These are phyloP conservation scores for Ataeniobius toweri DNA, from an alignment of 2,797 vertebrate species.

Conservation along the genomic window DNA sequence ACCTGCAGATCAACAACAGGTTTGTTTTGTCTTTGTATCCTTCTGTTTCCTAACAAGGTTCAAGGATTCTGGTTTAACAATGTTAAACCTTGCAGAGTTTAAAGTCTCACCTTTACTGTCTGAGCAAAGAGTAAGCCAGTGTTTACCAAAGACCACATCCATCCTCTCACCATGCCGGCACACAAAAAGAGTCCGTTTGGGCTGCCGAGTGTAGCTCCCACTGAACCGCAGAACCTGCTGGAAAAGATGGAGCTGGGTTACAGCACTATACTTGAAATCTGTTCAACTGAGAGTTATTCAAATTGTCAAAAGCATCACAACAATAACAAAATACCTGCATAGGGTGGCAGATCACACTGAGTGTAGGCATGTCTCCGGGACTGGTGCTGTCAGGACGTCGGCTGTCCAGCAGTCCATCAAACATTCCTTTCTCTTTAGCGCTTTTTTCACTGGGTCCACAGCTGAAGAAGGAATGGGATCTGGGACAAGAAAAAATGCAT, in stretches of 20 bases:
- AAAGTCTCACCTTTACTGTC: conserved; percentile 91
- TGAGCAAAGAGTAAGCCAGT: conserved; percentile 95
- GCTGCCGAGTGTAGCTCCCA: conserved; percentile 79
- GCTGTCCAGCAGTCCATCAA: conserved; percentile 86
- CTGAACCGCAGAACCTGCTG: conserved; percentile 85
- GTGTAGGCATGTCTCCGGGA: conserved; percentile 78
- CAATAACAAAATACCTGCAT: conserved; percentile 82
- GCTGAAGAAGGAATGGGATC: conserved; percentile 92
- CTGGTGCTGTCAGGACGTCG: conserved; percentile 85
- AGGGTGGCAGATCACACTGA: conserved; percentile 91
- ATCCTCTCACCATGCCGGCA: conserved; percentile 97
- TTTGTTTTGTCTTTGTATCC: neutral
- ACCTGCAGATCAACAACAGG: conserved; percentile 71
- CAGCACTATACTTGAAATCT: neutral
- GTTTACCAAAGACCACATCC: conserved; percentile 98
- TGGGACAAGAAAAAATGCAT: conserved; percentile 52
- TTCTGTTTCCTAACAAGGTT: no score
- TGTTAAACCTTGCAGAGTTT: neutral
- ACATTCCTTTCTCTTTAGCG: conserved; percentile 71
- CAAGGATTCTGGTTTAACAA: neutral
- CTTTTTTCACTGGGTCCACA: conserved; percentile 66
- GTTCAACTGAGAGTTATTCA: neutral
- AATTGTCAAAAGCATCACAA: neutral
- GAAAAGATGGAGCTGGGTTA: neutral
- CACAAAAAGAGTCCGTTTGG: conserved; percentile 91